These are phyloP conservation scores for Nyctereutes procyonoides DNA, from an alignment of 2,113 vertebrate species.

Conservation along the genomic window DNA sequence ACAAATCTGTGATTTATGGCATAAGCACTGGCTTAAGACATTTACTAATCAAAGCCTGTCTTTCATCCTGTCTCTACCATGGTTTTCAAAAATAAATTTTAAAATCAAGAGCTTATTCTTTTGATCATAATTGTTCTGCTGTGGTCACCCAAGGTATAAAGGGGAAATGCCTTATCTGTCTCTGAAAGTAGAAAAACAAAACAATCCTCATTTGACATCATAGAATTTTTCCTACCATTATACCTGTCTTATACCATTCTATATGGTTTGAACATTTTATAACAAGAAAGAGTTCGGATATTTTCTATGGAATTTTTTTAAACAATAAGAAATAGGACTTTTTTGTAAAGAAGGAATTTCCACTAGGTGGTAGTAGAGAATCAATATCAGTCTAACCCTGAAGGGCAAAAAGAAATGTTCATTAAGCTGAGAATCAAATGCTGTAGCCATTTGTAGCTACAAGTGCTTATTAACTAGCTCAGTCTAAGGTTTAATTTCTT, in stretches of 20 bases:
- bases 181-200: background rate
- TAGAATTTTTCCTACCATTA: background rate
- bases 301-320: background rate
- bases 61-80: background rate
- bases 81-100: constrained; percentile 5
- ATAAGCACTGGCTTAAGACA: background rate
- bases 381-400: background rate
- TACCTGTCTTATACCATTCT: background rate
- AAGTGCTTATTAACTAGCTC: background rate
- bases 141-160: background rate
- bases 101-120: background rate
- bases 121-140: background rate
- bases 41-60: background rate
- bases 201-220: background rate
- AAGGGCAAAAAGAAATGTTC: background rate
- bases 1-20: background rate
- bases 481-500: background rate
- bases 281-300: background rate
- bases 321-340: background rate
- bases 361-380: constrained; percentile 50
- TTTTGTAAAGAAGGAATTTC: background rate
- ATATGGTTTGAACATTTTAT: background rate
- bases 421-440: background rate
- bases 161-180: background rate
- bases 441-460: background rate